These are phyloP conservation scores for Alligator sinensis DNA, from an alignment of 2,113 vertebrate genomes.

Conservation along the genomic window DNA sequence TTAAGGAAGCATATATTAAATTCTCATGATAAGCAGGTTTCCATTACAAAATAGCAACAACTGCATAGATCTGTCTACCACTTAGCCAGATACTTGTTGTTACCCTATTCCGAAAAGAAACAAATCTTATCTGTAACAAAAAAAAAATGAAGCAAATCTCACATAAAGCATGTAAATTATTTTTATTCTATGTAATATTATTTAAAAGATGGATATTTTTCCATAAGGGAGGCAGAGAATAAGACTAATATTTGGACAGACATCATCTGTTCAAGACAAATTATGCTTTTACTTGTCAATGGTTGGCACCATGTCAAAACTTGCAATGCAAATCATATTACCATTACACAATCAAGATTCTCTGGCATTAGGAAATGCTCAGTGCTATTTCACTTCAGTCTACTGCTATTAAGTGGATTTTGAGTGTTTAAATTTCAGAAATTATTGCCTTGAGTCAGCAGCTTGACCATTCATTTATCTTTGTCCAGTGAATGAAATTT, in stretches of 20 bases:
- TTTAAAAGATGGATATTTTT: not conserved
- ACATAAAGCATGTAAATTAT: too few relatives aligned
- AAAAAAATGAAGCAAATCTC: not conserved
- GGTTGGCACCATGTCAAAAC: not conserved
- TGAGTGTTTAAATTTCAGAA: not conserved
- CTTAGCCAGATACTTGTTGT: not conserved
- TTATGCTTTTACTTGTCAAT: not conserved
- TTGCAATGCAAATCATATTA: slow-evolving; percentile 16
- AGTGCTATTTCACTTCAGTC: not conserved
- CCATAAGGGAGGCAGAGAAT: not conserved
- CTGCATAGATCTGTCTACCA: not conserved
- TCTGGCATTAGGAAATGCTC: not conserved
- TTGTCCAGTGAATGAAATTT: not conserved
- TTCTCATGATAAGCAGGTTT: not conserved
- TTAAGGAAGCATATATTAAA: not conserved
- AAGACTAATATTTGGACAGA: not conserved
- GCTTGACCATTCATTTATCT: not conserved
- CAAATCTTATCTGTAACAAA: not conserved
- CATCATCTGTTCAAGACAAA: not conserved
- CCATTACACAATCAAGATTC: not conserved
- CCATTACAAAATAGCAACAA: not conserved
- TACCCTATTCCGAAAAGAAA: not conserved
- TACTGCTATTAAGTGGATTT: not conserved
- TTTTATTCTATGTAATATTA: not conserved
- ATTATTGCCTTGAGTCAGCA: not conserved